Evolutionary conservation across 2,113 vertebrate species (phyloP).

Genomic region (Nycticorax nycticorax): DNA sequence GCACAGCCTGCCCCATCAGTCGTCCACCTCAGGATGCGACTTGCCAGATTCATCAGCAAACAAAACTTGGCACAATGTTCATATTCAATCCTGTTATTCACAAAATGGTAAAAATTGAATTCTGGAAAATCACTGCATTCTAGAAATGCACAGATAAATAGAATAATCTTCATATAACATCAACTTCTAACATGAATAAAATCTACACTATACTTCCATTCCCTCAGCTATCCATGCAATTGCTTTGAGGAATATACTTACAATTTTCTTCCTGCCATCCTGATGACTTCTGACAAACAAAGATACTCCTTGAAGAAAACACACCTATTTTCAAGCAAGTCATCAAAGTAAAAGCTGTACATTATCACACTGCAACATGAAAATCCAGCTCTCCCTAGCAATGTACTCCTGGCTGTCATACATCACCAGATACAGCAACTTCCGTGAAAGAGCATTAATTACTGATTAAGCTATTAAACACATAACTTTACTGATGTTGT

Average conservation of each 20-base stretch:
- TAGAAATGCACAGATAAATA: neutral
- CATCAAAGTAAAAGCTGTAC: neutral
- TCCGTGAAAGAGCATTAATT: neutral
- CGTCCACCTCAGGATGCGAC: neutral
- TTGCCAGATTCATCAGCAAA: neutral
- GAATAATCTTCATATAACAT: neutral
- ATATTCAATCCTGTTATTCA: neutral
- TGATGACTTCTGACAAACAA: neutral
- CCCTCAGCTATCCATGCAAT: neutral
- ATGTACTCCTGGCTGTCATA: neutral
- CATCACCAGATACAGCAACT: neutral
- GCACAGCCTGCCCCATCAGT: too few species aligned
- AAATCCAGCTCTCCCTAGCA: neutral
- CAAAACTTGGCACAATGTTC: neutral
- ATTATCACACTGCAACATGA: neutral
- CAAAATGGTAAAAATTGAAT: neutral
- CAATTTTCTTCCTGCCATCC: neutral
- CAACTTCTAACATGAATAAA: neutral
- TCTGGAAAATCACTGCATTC: neutral
- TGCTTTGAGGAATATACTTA: neutral
- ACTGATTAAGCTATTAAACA: neutral
- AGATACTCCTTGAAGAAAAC: neutral
- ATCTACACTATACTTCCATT: neutral
- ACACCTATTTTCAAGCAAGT: neutral
- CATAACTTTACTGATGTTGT: neutral